Evolutionary conservation across 2,113 vertebrate genomes (phyloP), one percentile per base, ranked within the genome.

Genomic region (Chloebia gouldiae): DNA sequence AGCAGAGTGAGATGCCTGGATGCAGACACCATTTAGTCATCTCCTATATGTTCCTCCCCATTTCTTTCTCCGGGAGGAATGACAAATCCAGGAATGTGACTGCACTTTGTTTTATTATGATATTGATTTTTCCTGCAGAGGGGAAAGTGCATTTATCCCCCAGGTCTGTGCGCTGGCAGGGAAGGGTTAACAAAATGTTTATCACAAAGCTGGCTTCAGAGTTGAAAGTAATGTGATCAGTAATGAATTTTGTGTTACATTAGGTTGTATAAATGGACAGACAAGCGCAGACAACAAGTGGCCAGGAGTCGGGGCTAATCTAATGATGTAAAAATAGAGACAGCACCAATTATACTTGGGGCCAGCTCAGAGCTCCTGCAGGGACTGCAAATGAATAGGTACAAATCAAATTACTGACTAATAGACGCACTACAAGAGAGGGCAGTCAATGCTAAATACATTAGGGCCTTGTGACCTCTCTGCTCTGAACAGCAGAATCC

Each of bases 171-270:
- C 0, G 9, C 95, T 77, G 96, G 97, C 79, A 95, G 95, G 97
- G 98, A 96, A 98, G 98, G 98, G 98, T 99, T 98, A 98, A 98
- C 96, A 94, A 97, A 98, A 98, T 98, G 98, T 98, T 98, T 98
- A 98, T 98, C 98, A 98, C 98, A 96, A 98, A 97, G 97, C 98
- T 98, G 97, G 98, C 98, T 98, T 98, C 97, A 97, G 98, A 98
- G 98, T 99, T 99, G 98, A 99, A 99, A 98, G 98, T 99, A 99
- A 99, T 99, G 98, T 98, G 99, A 99, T 99, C 99, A 99, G 98
- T 99, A 99, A 99, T 99, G 99, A 99, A 99, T 99, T 99, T 99
- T 99, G 99, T 98, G 99, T 99, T 99, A 99, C 99, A 99, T 99
- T 99, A 99, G 98, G 98, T 98, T 97, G 98, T 98, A 98, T 98